Conservation (phyloP, 1,140 invertebrate genomes). For the Aphelenchoides avenae region DNA sequence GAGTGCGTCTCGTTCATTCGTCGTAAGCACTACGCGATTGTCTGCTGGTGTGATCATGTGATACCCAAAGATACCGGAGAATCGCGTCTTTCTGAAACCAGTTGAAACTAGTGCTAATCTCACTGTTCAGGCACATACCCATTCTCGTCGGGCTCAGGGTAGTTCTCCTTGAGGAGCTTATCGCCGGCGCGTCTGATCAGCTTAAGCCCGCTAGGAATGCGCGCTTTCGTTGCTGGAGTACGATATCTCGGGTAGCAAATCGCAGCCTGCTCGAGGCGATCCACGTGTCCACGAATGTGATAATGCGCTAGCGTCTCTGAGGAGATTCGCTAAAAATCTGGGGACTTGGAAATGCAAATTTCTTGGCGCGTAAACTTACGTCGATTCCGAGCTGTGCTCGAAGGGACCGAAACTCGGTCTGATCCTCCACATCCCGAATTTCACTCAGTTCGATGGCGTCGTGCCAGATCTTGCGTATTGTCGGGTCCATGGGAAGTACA, state of each 20-base stretch:
- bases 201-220: constrained; percentile 49
- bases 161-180: constrained; percentile 56
- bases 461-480: constrained; percentile 45
- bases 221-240: constrained; percentile 43
- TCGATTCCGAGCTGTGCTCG: constrained; percentile 48
- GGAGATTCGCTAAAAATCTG: constrained; percentile 40
- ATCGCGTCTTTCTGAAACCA: constrained; percentile 34
- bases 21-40: constrained; percentile 52
- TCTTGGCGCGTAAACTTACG: constrained; percentile 29
- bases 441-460: constrained; percentile 50
- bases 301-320: constrained; percentile 50
- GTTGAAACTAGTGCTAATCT: no score
- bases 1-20: constrained; percentile 55
- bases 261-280: constrained; percentile 53
- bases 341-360: constrained; percentile 12
- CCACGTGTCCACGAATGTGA: constrained; percentile 53
- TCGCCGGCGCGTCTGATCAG: constrained; percentile 54
- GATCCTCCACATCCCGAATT: constrained; percentile 46
- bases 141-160: constrained; percentile 48
- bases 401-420: constrained; percentile 47
- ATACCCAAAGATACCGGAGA: constrained; percentile 54
- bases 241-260: constrained; percentile 53
- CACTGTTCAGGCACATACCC: no score
- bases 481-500: constrained; percentile 43
- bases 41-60: constrained; percentile 56